A percentile compares a stretch with the other conserved stretches of the same genome.
These are phyloP conservation scores for Ischnura elegans DNA, from an alignment of 2,888 invertebrate species.

Conservation along the genomic window DNA sequence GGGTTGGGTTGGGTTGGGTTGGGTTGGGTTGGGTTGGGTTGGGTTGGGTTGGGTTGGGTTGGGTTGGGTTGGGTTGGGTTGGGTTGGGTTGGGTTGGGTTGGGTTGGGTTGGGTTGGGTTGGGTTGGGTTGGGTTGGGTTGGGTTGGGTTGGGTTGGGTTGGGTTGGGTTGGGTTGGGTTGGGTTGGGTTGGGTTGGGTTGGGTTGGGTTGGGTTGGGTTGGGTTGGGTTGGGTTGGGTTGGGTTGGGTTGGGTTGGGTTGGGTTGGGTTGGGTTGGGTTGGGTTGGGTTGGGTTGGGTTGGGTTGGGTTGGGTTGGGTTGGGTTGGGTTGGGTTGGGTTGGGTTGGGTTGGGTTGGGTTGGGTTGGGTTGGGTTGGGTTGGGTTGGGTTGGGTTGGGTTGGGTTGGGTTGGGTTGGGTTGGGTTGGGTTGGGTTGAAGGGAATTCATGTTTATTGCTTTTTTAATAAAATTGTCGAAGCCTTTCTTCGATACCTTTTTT, in stretches of 20 bases:
- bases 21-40: constrained; percentile 72
- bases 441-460: too few species aligned
- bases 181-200: not conserved
- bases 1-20: constrained; percentile 71
- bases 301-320: constrained; percentile 70
- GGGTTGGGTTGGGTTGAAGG: too few species aligned
- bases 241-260: constrained; percentile 69
- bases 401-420: constrained; percentile 70
- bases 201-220: not conserved
- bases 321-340: constrained; percentile 70
- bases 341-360: constrained; percentile 70
- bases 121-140: constrained; percentile 71
- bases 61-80: constrained; percentile 71
- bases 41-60: constrained; percentile 72
- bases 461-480: too few species aligned
- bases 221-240: not conserved
- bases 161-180: not conserved
- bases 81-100: constrained; percentile 71
- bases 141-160: constrained; percentile 58
- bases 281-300: not conserved
- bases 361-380: constrained; percentile 70
- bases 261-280: constrained; percentile 70
- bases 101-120: constrained; percentile 72
- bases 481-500: too few species aligned
- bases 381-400: constrained; percentile 68